Base-by-base conservation (phyloP, 2,888 invertebrate species). In the Troides aeacus region DNA sequence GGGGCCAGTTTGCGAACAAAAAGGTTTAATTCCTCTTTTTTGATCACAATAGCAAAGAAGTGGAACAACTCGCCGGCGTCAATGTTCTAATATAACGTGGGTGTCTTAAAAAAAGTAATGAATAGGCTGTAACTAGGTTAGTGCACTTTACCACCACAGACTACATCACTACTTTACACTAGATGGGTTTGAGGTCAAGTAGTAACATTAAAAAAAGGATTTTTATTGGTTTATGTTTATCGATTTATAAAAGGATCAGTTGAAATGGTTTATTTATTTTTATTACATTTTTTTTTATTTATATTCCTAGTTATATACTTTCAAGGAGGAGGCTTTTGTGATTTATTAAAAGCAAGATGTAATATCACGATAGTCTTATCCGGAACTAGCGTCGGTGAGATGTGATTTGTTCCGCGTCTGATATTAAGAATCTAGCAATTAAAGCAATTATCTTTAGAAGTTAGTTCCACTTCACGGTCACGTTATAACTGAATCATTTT, bases 391-490 rank as follows among this genome's bases (percentile, higher is more conserved):
- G 75, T 75, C 76, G 30, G 63, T 21, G 64, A 64, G 64, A 67
- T 77, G 73, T 76, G 83, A 88, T 89, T 88, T 79, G 85, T 85
- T 88, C 79, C 84, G 84, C 82, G 80, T 84, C 80, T 81, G 83
- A 82, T 83, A 76, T 78, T 78, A 77, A 81, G 79, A 83, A 81
- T 84, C 82, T 77, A 78, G 81, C 83, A 86, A 87, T 88, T 85
- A 85, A 81, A 81, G 79, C 78, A 84, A 86, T 88, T 79, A 84
- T 83, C 79, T 83, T 77, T 76, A 80, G 74, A 72, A 75, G 79
- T 84, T 81, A 77, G 88, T 79, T 81, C 85, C 81, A 89, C 85
- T 87, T 82, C 82, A 81, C 76, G 84, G 84, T 85, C 86, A 84
- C 84, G 85, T 75, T 81, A 83, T 65, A 53, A 53, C 68, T 64